These are phyloP conservation scores for Leptinotarsa lineolata DNA, from an alignment of 1,140 invertebrate genomes.

Conservation along the genomic window DNA sequence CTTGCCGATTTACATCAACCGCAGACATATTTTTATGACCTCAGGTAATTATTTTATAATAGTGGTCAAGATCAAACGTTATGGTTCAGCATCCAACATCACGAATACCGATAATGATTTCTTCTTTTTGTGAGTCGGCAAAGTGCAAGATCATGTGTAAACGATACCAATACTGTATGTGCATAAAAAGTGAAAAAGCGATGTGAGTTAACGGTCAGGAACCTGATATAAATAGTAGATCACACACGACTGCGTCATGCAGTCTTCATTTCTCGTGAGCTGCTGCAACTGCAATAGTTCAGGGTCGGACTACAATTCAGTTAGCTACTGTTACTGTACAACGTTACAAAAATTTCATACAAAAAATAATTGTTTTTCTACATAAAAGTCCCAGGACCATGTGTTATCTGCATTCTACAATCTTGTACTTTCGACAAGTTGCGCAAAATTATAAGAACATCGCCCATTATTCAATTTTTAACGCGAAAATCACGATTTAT, in stretches of 20 bases:
- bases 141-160: slow-evolving; percentile 18
- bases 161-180: slow-evolving; percentile 18
- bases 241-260: slow-evolving; percentile 10
- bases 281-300: not conserved
- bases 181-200: slow-evolving; percentile 10
- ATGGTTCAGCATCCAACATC: not conserved
- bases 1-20: no score
- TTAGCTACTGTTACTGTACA: no score
- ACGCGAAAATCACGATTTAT: no score
- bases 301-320: not conserved
- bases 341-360: no score
- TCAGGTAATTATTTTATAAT: not conserved
- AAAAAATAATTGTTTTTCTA: no score
- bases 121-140: slow-evolving; percentile 10
- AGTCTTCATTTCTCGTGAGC: slow-evolving; percentile 5
- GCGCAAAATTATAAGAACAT: no score
- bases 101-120: slow-evolving; percentile 10
- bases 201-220: slow-evolving; percentile 13
- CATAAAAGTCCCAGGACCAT: no score
- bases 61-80: not conserved
- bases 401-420: no score
- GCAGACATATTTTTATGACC: not conserved
- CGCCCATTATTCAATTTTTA: no score
- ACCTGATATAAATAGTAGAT: slow-evolving; percentile 13
- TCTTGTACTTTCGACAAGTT: no score